Evolutionary conservation across 2,113 vertebrate species (phyloP).

Genomic region (Megaleporinus macrocephalus): DNA sequence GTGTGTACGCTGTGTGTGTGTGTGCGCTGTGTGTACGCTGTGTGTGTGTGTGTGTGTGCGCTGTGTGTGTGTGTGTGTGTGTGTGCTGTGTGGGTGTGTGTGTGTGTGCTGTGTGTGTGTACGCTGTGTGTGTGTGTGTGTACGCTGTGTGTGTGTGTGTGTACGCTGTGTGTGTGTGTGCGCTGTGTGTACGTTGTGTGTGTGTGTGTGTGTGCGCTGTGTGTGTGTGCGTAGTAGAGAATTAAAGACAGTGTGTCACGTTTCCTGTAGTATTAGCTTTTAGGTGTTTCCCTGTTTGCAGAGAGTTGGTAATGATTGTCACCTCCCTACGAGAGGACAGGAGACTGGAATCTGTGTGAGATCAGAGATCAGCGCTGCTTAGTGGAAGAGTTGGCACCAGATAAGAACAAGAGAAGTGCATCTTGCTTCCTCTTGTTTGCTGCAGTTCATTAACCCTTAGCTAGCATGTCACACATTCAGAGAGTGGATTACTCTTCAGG

Average conservation of each 20-base stretch:
- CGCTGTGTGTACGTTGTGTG: background rate
- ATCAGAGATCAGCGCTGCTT: background rate
- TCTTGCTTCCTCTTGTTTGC: background rate
- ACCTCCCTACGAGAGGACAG: background rate
- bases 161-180: background rate
- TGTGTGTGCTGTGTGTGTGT: background rate
- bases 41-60: background rate
- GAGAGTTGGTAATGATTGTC: too few relatives aligned
- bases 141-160: too few relatives aligned
- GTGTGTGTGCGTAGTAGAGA: background rate
- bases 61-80: too few relatives aligned
- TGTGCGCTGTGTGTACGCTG: background rate
- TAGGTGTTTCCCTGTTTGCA: background rate
- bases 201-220: conserved; percentile 31
- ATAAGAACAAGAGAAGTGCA: background rate
- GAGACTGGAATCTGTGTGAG: background rate
- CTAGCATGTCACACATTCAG: too few relatives aligned
- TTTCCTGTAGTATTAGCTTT: background rate
- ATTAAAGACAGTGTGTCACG: background rate
- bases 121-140: background rate
- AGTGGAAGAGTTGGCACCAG: background rate
- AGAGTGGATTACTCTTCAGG: background rate
- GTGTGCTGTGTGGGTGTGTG: too few relatives aligned
- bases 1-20: too few relatives aligned
- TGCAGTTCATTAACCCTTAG: background rate